A percentile compares a stretch with the other conserved stretches of the same genome.
Conservation (phyloP, 2,113 vertebrate genomes). For the Tylochromis polylepis region DNA sequence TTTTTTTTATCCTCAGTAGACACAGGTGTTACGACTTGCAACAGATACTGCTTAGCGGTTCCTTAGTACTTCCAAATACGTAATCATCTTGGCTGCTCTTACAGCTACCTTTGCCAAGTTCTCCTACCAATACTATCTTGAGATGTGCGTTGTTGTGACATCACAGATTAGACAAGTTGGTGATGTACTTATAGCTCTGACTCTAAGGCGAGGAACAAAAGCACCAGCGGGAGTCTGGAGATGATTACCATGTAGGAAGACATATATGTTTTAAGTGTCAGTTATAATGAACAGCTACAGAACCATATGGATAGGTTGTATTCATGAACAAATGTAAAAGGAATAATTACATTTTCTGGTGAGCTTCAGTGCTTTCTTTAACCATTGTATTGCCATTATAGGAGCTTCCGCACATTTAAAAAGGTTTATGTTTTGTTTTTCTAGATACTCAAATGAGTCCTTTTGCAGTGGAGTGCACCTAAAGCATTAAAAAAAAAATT, state of each 20-base stretch:
- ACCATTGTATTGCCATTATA: background rate
- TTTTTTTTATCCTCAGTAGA: background rate
- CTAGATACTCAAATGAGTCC: background rate
- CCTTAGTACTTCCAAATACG: background rate
- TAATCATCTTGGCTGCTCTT: background rate
- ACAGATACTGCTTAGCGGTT: background rate
- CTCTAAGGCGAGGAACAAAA: background rate
- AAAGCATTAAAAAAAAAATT: background rate
- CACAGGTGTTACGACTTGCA: background rate
- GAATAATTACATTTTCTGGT: background rate
- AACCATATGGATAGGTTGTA: background rate
- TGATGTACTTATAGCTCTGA: background rate
- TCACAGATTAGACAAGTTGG: slow-evolving; percentile 5
- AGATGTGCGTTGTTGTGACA: background rate
- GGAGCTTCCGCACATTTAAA: background rate
- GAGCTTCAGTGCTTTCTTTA: background rate
- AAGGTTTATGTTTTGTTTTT: background rate
- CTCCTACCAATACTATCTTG: background rate
- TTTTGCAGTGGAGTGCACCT: background rate
- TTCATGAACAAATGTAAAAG: background rate
- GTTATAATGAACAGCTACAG: background rate
- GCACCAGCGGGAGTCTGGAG: background rate
- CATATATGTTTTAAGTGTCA: background rate
- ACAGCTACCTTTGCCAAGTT: background rate
- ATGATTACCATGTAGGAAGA: background rate